Conservation (phyloP, 2,888 invertebrate species). For the Sympetrum striolatum region DNA sequence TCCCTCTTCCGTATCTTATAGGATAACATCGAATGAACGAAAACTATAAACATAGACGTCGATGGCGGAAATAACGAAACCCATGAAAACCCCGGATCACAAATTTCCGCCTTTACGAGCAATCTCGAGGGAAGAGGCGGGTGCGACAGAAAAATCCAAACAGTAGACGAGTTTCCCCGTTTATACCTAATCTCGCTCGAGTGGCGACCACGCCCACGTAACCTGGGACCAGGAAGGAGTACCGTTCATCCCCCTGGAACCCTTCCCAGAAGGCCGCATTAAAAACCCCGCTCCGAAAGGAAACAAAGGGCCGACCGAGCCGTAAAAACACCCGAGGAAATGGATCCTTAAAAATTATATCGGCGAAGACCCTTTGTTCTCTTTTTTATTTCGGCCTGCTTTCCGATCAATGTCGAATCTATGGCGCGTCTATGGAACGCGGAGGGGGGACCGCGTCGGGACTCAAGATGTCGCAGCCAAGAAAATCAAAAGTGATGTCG, state of each 20-base stretch:
- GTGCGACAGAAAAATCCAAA: too few species aligned
- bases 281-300: not conserved
- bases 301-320: not conserved
- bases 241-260: not conserved
- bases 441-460: not conserved
- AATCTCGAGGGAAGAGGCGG: too few species aligned
- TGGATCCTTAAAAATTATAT: not conserved
- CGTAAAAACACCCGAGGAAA: not conserved
- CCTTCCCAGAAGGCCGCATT: not conserved
- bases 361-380: not conserved
- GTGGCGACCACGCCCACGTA: not conserved
- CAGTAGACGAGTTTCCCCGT: too few species aligned
- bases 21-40: too few species aligned
- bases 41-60: too few species aligned
- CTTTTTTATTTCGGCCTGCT: not conserved
- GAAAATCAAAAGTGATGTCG: not conserved
- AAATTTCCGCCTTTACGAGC: too few species aligned
- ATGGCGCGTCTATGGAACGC: not conserved
- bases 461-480: not conserved
- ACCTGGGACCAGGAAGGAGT: not conserved
- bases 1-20: too few species aligned
- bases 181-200: not conserved
- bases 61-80: too few species aligned
- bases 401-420: not conserved
- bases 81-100: too few species aligned